These are phyloP conservation scores for Heterodera filipjevi DNA, from an alignment of 2,888 invertebrate species.

Conservation along the genomic window DNA sequence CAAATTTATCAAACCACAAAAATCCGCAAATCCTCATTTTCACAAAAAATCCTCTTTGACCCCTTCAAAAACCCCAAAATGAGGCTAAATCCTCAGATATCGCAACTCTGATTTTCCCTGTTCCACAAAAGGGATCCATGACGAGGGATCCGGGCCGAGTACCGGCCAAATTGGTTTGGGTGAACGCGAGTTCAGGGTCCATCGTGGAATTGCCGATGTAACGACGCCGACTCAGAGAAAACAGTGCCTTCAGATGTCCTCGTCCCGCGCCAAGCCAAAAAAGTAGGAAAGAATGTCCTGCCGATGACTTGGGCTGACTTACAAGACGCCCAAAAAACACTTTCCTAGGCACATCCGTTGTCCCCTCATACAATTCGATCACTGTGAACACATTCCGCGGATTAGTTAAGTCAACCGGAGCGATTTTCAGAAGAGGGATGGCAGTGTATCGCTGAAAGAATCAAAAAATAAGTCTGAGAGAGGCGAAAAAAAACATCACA, in stretches of 20 bases:
- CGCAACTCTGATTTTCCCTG: too few relatives aligned
- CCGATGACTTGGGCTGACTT: too few relatives aligned
- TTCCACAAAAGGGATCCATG: conserved; percentile 91
- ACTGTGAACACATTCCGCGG: conserved; percentile 81
- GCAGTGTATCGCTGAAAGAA: conserved; percentile 69
- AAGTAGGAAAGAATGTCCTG: too few relatives aligned
- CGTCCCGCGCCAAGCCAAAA: conserved; percentile 79
- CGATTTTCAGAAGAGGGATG: conserved; percentile 76
- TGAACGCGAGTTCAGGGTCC: conserved; percentile 89
- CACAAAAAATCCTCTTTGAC: too few relatives aligned
- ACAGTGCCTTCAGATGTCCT: conserved; percentile 78
- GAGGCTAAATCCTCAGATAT: too few relatives aligned
- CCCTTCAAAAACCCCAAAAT: too few relatives aligned
- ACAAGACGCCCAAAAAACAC: conserved; percentile 88
- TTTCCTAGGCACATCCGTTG: conserved; percentile 73
- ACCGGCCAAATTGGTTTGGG: conserved; percentile 93
- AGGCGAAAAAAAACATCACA: too few relatives aligned
- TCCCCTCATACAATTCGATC: conserved; percentile 83
- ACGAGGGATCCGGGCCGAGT: conserved; percentile 77
- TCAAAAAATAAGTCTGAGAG: too few relatives aligned
- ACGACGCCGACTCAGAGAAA: conserved; percentile 84
- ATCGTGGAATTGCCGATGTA: conserved; percentile 97
- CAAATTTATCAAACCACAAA: too few relatives aligned
- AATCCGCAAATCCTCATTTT: too few relatives aligned
- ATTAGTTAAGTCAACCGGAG: conserved; percentile 80